Percentiles rank a stretch among this genome's conserved stretches.
phyloP scores from a whole-genome alignment of 2,797 vertebrate species.

The Hozukius guyotensis region DNA sequence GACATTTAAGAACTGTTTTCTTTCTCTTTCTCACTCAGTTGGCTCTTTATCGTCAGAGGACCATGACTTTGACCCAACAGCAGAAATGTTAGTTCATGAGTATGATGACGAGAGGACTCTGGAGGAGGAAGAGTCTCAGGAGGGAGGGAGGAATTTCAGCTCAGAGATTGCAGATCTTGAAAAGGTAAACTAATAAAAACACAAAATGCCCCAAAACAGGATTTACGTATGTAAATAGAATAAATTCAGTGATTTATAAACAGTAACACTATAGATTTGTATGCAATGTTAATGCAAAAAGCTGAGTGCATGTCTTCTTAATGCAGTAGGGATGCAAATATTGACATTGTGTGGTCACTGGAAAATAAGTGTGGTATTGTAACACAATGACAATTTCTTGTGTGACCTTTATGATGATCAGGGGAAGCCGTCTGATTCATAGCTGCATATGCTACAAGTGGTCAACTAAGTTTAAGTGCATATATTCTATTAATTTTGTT shows the following conservation, averaged over 20 bases:
- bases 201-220: background rate
- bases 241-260: background rate
- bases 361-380: background rate
- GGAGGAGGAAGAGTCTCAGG: constrained; percentile 96
- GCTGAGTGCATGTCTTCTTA: background rate
- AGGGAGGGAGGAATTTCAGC: constrained; percentile 91
- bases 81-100: constrained; percentile 98
- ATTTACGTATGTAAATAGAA: background rate
- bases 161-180: constrained; percentile 97
- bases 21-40: constrained; percentile 75
- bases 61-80: constrained; percentile 98
- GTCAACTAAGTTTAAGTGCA: background rate
- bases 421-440: background rate
- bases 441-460: background rate
- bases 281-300: background rate
- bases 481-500: too few relatives aligned
- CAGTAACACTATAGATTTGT: background rate
- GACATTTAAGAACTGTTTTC: background rate
- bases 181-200: constrained; percentile 83
- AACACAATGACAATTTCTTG: background rate
- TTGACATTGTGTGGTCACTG: background rate
- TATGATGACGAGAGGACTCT: constrained; percentile 97
- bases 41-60: constrained; percentile 99
- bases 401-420: background rate
- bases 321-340: background rate